Evolutionary conservation across 2,797 vertebrate species (phyloP).

Genomic region (Acropternis orthonyx): DNA sequence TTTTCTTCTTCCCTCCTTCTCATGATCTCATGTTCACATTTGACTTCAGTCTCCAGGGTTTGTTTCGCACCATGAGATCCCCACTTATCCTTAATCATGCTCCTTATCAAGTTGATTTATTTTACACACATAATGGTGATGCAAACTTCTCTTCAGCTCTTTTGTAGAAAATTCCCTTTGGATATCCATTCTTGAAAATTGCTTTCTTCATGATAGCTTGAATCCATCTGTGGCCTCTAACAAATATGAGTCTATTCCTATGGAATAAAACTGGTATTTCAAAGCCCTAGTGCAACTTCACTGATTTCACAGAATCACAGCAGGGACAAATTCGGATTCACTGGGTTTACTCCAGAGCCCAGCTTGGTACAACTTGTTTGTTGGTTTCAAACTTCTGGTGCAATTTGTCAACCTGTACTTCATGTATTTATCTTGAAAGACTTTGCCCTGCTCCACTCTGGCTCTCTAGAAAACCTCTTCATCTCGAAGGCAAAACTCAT

Average conservation of each 20-base stretch:
- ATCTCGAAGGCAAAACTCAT: not conserved
- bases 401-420: not conserved
- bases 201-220: not conserved
- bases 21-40: not conserved
- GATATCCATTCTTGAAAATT: not conserved
- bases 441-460: not conserved
- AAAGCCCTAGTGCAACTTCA: not conserved
- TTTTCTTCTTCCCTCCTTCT: not conserved
- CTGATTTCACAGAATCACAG: not conserved
- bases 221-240: not conserved
- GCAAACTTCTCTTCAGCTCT: not conserved
- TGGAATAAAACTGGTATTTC: not conserved
- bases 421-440: not conserved
- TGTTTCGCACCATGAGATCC: not conserved
- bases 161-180: not conserved
- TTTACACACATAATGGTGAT: not conserved
- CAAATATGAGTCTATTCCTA: not conserved
- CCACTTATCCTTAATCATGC: not conserved
- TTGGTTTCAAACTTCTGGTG: not conserved
- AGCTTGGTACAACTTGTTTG: not conserved
- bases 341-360: not conserved
- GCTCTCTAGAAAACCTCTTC: not conserved
- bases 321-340: not conserved
- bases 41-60: not conserved
- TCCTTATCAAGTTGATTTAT: not conserved